Conservation (phyloP, 1,140 invertebrate genomes). For the Goniozus legneri region DNA sequence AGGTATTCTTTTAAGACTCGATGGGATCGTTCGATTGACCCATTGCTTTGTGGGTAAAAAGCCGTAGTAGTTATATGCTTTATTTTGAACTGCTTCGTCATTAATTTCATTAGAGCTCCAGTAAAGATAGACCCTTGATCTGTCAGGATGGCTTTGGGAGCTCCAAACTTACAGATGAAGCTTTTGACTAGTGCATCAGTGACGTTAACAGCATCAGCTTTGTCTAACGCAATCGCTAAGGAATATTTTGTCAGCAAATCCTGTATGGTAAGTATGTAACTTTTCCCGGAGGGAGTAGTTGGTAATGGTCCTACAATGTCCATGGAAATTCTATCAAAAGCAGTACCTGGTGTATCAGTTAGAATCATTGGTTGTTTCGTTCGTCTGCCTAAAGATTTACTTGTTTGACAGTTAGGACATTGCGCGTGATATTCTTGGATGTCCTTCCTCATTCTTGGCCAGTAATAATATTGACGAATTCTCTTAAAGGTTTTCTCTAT, state of each 20-base stretch:
- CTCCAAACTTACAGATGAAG: neutral
- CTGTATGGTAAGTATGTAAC: neutral
- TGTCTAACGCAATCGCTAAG: neutral
- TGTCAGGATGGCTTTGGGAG: neutral
- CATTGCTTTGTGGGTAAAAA: slow-evolving; percentile 3
- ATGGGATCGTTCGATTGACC: slow-evolving; percentile 6
- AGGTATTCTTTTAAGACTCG: slow-evolving; percentile 1
- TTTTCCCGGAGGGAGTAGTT: neutral
- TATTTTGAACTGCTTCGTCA: neutral
- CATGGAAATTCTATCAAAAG: slow-evolving; percentile 1
- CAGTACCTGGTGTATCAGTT: neutral
- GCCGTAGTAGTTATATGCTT: neutral
- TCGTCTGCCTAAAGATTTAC: neutral
- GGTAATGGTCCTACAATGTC: neutral
- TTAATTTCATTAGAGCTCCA: neutral
- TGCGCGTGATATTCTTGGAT: neutral
- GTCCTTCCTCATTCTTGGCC: neutral
- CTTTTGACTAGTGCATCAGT: neutral
- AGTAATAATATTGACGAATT: neutral
- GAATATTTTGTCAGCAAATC: too few species aligned
- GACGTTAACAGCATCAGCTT: neutral
- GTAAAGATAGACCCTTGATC: neutral
- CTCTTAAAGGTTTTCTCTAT: neutral
- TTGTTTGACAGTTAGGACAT: neutral
- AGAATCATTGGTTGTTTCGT: neutral